Evolutionary conservation across 2,113 vertebrate genomes (phyloP), one percentile per base, ranked within the genome.

Genomic region (Oxyura jamaicensis): DNA sequence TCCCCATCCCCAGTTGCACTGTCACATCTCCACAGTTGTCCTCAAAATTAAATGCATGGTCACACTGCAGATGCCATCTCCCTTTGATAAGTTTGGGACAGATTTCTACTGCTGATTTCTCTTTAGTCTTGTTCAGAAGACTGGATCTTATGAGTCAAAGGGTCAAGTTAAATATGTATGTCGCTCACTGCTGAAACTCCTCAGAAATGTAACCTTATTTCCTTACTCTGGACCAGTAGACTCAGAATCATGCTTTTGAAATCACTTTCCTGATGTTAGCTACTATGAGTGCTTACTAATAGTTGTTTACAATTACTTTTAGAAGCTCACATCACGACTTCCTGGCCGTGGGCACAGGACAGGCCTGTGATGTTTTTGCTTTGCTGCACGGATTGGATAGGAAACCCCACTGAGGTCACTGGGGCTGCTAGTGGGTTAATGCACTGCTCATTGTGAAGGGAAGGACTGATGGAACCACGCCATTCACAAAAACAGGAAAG

Each of bases 1-100:
- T 33, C 2, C 18, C 14, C 3, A 3, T 42, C 23, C n/a, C n/a
- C 28, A 0, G 0, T 18, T 63, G 22, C 15, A 13, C 21, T 41
- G 35, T 80, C 41, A 29, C 13, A 63, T 10, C 4, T 77, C 59
- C 36, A 15, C 11, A 55, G 42, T 44, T 42, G 58, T 66, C 60
- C 26, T 78, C 53, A 60, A 78, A 74, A 78, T 16, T 42, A 20
- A 3, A 11, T 3, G 13, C 36, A 41, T 21, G 25, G 23, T 46
- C 35, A 22, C 1, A 2, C 55, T 10, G 48, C 11, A 14, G 31
- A 60, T 14, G 14, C 8, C 19, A 0, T 31, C 9, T 73, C 33
- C 28, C 73, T 60, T 53, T 77, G 48, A 62, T 5, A 41, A 81
- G 8, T 31, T 25, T 29, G 13, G 39, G 33, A 67, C 46, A 63